Conservation (phyloP, 2,888 invertebrate genomes). For the Caenorhabditis sulstoni region DNA sequence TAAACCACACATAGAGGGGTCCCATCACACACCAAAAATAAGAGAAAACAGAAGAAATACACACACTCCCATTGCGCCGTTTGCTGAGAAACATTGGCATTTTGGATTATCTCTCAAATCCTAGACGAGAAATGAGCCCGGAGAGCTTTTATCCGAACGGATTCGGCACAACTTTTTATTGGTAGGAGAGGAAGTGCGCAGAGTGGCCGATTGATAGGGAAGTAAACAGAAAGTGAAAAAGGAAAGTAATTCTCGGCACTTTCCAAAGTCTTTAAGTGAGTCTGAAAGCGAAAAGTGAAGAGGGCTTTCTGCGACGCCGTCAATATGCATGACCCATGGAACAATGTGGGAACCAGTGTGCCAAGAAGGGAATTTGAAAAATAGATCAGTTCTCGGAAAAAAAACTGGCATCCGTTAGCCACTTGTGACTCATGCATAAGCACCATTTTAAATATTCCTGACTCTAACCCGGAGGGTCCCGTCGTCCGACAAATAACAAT, state of each 20-base stretch:
- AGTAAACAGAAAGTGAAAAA: not conserved
- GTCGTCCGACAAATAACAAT: constrained; percentile 38
- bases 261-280: constrained; percentile 10
- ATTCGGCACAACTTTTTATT: not conserved
- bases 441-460: constrained; percentile 41
- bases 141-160: constrained; percentile 3
- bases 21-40: not conserved
- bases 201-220: not conserved
- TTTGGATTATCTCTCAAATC: constrained; percentile 5
- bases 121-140: not conserved
- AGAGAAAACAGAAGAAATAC: constrained; percentile 12
- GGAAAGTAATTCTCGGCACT: too few relatives aligned
- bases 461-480: constrained; percentile 18
- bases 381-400: constrained; percentile 25
- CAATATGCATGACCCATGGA: constrained; percentile 6
- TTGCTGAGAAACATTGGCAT: constrained; percentile 18
- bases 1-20: constrained; percentile 21
- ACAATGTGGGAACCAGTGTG: constrained; percentile 19
- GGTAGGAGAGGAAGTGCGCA: not conserved
- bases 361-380: constrained; percentile 1
- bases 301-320: not conserved
- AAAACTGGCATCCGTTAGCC: not conserved
- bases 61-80: not conserved
- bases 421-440: constrained; percentile 27
- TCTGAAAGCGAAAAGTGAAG: constrained; percentile 19